Evolutionary conservation across 2,888 invertebrate species (phyloP).

Genomic region (Rhimphoctona megacephalus): DNA sequence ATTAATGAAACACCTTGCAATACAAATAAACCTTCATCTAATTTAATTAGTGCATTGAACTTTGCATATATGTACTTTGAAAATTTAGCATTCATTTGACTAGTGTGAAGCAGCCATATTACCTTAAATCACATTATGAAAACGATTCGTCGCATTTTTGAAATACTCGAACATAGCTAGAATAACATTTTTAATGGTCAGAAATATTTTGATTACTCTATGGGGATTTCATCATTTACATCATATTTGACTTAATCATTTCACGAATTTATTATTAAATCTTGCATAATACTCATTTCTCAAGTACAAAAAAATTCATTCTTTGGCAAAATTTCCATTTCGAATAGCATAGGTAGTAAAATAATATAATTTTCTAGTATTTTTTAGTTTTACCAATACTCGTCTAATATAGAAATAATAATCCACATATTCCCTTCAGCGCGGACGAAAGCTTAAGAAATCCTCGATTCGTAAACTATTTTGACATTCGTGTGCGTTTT

Average conservation of each 20-base stretch:
- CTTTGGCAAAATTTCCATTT: background rate
- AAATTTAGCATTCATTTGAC: no score
- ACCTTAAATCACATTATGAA: background rate
- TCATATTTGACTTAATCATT: background rate
- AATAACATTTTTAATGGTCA: background rate
- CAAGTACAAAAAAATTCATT: constrained; percentile 16
- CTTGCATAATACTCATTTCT: constrained; percentile 30
- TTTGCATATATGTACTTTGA: no score
- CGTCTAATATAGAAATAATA: background rate
- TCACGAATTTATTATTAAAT: constrained; percentile 4
- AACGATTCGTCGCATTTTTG: background rate
- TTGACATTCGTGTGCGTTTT: constrained; percentile 16
- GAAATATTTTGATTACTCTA: background rate
- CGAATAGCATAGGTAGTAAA: background rate
- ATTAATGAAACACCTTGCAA: no score
- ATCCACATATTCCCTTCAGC: background rate
- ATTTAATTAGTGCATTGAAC: no score
- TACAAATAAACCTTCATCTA: no score
- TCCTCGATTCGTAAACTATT: constrained; percentile 6
- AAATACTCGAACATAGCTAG: constrained; percentile 12
- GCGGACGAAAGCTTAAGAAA: background rate
- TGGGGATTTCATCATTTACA: background rate
- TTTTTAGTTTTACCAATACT: constrained; percentile 9
- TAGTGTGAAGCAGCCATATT: no score
- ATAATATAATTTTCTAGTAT: background rate